phyloP scores from a whole-genome alignment of 2,888 invertebrate genomes.

The Cerceris ruficornis region DNA sequence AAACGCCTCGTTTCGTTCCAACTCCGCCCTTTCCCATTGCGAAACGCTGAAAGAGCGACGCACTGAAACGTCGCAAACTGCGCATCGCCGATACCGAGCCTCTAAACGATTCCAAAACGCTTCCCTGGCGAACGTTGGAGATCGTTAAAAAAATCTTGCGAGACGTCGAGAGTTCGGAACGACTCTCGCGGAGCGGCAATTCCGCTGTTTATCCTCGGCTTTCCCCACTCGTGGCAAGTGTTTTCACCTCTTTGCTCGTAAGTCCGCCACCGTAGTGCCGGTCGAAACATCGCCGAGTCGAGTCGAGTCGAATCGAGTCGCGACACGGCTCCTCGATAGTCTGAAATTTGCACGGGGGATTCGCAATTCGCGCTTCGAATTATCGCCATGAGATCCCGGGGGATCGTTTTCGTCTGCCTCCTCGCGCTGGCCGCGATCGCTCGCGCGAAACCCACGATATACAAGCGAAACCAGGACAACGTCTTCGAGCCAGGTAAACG shows the following conservation, averaged over 20 bases:
- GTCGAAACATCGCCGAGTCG: constrained; percentile 54
- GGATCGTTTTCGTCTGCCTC: constrained; percentile 54
- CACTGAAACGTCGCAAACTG: no score
- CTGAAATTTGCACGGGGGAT: no score
- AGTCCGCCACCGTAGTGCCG: constrained; percentile 49
- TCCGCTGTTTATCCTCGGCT: constrained; percentile 61
- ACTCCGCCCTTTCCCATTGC: no score
- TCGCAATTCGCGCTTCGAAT: not conserved
- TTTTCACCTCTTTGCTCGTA: constrained; percentile 61
- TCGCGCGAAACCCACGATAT: constrained; percentile 75
- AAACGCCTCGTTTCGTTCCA: no score
- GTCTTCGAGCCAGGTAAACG: constrained; percentile 76
- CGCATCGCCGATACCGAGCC: no score
- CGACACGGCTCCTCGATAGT: no score
- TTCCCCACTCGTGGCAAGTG: constrained; percentile 70
- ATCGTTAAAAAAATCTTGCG: not conserved
- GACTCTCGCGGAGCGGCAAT: constrained; percentile 40
- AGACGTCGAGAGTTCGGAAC: not conserved
- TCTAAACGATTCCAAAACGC: no score
- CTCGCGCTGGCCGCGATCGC: constrained; percentile 46
- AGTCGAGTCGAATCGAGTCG: no score
- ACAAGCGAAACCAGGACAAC: constrained; percentile 77
- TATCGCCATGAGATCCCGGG: constrained; percentile 34
- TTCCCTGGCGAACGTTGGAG: not conserved
- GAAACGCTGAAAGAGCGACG: no score